These are phyloP conservation scores for Drosophila pandora DNA, from an alignment of 1,140 invertebrate genomes.

Conservation along the genomic window DNA sequence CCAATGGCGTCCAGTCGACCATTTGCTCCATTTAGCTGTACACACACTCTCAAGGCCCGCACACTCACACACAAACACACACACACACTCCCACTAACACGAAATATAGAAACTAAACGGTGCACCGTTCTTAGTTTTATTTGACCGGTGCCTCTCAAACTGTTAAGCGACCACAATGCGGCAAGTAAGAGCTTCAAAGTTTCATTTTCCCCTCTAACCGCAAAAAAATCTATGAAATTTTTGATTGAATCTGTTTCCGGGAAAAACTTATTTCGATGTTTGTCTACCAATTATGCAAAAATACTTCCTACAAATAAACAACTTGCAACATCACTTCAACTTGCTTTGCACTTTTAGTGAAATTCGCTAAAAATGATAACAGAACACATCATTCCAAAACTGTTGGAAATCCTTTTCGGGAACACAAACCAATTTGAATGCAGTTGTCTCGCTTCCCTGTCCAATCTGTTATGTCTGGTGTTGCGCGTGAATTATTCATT, in stretches of 20 bases:
- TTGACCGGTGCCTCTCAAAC: constrained; percentile 63
- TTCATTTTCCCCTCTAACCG: constrained; percentile 27
- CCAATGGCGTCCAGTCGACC: constrained; percentile 77
- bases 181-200: constrained; percentile 37
- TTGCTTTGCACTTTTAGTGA: neutral
- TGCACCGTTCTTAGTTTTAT: constrained; percentile 54
- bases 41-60: constrained; percentile 33
- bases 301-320: constrained; percentile 13
- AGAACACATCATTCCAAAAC: neutral
- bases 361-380: neutral
- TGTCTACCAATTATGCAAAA: constrained; percentile 28
- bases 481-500: constrained; percentile 69
- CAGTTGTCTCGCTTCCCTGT: constrained; percentile 18
- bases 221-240: constrained; percentile 12
- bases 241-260: constrained; percentile 40
- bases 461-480: constrained; percentile 36
- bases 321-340: neutral
- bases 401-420: constrained; percentile 24
- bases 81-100: constrained; percentile 1
- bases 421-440: constrained; percentile 44
- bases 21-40: constrained; percentile 76
- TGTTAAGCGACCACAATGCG: constrained; percentile 51
- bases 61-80: constrained; percentile 3
- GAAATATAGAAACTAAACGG: constrained; percentile 34
- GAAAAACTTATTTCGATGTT: constrained; percentile 29